Evolutionary conservation across 2,797 vertebrate species (phyloP), one percentile per base, ranked within the genome.

Genomic region (Myoxocephalus aenaeus): DNA sequence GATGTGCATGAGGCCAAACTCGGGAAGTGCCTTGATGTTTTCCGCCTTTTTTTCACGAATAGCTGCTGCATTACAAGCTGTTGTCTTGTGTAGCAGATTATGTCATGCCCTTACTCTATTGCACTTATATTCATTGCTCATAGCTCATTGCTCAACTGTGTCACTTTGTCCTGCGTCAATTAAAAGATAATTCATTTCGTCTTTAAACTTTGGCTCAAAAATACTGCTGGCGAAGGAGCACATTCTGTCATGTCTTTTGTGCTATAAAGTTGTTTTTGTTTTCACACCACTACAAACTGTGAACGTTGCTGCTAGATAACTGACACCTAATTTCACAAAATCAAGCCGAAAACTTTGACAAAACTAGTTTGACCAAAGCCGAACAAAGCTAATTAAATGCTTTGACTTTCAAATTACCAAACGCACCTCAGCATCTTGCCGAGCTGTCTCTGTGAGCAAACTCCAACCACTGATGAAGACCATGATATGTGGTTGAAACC

Each of bases 51-150:
- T 50, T 84, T 81, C 17, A 64, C 68, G 50, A 86, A 87, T 81
- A 85, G 64, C 80, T 82, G 75, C 79, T 78, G 73, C 74, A 73
- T 88, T 81, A 86, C 79, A 67, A 82, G 65, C 74, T 73, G 70
- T 79, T 83, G 73, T 32, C 25, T 80, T 87, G 65, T 48, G 58
- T 25, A 20, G 40, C 18, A 25, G 40, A 66, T 83, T 68, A 61
- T 58, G 59, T 57, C 46, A 58, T 40, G 56, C 22, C 25, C 36
- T 65, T 17, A 34, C 46, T 69, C 6, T 44, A 11, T 36, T 56
- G 40, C 66, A 48, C 34, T 1, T 48, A 40, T 46, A 51, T 34
- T 42, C 20, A 64, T n/a, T 53, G 36, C 54, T 79, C 48, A 57
- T 46, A 51, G 70, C 6, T 89, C 65, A 73, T 32, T 32, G 40